A percentile compares a stretch with the other conserved stretches of the same genome.
phyloP scores from a whole-genome alignment of 1,140 invertebrate species.

The Drosophila prosaltans region DNA sequence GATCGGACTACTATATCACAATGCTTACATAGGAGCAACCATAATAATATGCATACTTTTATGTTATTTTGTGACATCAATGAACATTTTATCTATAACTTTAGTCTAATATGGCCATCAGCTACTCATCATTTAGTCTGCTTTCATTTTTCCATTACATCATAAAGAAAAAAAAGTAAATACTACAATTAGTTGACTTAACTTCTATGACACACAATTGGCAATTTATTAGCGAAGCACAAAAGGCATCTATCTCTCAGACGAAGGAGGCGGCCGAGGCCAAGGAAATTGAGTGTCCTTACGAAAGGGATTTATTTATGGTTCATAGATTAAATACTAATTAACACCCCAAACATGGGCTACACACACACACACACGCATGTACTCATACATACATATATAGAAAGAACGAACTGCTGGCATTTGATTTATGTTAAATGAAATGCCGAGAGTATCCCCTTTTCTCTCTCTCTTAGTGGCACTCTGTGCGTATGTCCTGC shows the following conservation, averaged over 20 bases:
- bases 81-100: background rate
- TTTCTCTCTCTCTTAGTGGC: slow-evolving; percentile 16
- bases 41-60: too few relatives aligned
- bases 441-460: slow-evolving; percentile 34
- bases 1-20: too few relatives aligned
- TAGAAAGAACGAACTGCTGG: slow-evolving; percentile 40
- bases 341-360: slow-evolving; percentile 66
- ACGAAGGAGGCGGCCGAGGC: slow-evolving; percentile 5
- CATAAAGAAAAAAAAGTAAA: slow-evolving; percentile 49
- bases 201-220: slow-evolving; percentile 73
- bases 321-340: slow-evolving; percentile 82
- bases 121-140: background rate
- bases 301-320: slow-evolving; percentile 77
- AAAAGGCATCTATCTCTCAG: slow-evolving; percentile 50
- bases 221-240: slow-evolving; percentile 66
- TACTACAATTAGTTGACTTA: slow-evolving; percentile 76
- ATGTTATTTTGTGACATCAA: too few relatives aligned
- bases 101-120: background rate
- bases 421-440: slow-evolving; percentile 76
- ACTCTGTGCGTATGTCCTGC: slow-evolving; percentile 50
- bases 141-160: slow-evolving; percentile 1
- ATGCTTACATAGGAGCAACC: too few relatives aligned
- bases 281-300: slow-evolving; percentile 74
- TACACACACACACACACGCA: slow-evolving; percentile 31
- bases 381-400: slow-evolving; percentile 22